These are phyloP conservation scores for Tachina lurida DNA, from an alignment of 2,888 invertebrate genomes.

Conservation along the genomic window DNA sequence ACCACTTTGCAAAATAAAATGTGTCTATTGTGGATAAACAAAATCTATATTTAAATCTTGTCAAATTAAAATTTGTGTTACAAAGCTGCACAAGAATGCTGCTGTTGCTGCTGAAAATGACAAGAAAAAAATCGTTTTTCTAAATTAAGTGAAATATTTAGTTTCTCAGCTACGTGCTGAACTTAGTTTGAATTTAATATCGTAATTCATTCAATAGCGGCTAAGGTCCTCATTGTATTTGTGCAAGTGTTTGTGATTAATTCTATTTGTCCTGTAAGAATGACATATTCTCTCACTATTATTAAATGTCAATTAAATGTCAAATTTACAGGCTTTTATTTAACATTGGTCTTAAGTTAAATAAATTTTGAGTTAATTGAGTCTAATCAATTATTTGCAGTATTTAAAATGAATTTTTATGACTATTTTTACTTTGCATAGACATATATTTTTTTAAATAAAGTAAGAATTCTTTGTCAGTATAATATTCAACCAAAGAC, in stretches of 20 bases:
- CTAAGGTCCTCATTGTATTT: constrained; percentile 3
- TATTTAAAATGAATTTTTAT: constrained; percentile 6
- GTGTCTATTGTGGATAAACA: constrained; percentile 41
- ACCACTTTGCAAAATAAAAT: constrained; percentile 44
- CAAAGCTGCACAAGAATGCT: constrained; percentile 1
- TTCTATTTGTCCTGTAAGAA: constrained; percentile 3
- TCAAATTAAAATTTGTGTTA: constrained; percentile 67
- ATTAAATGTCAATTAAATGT: constrained; percentile 59
- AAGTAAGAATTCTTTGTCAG: too few relatives aligned
- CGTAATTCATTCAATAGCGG: constrained; percentile 28
- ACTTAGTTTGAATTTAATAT: constrained; percentile 41
- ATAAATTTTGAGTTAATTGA: constrained; percentile 66
- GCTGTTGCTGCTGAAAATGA: not conserved
- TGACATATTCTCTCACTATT: constrained; percentile 13
- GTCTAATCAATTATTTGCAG: constrained; percentile 51
- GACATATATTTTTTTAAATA: too few relatives aligned
- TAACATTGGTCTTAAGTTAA: constrained; percentile 50
- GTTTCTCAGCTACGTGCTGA: constrained; percentile 57
- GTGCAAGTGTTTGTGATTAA: not conserved
- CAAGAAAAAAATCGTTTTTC: not conserved
- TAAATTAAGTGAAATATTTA: constrained; percentile 55
- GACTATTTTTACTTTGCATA: too few relatives aligned
- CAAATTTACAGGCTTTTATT: constrained; percentile 59
- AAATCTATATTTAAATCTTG: constrained; percentile 63
- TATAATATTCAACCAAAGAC: too few relatives aligned